Conservation (phyloP, 2,797 vertebrate genomes). For the Gallinago solitaria region DNA sequence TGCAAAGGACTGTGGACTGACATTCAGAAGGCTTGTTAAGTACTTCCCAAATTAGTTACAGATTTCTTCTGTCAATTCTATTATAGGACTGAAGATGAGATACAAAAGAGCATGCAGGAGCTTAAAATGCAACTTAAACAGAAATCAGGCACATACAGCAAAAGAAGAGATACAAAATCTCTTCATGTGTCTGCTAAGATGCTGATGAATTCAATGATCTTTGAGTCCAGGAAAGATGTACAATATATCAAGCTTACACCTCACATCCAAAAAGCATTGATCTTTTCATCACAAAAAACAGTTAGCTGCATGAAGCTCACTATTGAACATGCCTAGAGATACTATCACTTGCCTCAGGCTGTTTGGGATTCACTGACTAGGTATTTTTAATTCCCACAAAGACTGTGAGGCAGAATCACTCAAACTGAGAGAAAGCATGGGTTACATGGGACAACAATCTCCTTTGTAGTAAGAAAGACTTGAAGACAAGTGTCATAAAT, state of each 20-base stretch:
- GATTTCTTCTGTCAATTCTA: not conserved
- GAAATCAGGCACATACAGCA: not conserved
- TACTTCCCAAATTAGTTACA: not conserved
- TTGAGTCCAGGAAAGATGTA: not conserved
- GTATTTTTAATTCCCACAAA: not conserved
- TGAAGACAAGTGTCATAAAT: not conserved
- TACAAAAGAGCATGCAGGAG: not conserved
- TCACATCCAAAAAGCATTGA: not conserved
- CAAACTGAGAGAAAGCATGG: not conserved
- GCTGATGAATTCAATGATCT: not conserved
- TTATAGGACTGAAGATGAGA: not conserved
- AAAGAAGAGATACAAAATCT: not conserved
- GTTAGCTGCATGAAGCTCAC: not conserved
- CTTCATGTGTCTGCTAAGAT: not conserved
- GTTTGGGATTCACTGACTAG: not conserved
- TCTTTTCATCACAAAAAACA: not conserved
- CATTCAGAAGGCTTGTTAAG: not conserved
- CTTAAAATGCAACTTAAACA: constrained; percentile 27
- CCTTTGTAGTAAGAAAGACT: not conserved
- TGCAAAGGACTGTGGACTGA: not conserved
- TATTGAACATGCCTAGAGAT: not conserved
- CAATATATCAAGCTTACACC: not conserved
- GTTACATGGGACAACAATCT: not conserved
- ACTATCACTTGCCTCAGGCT: not conserved
- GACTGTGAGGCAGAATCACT: not conserved